Evolutionary conservation across 2,888 invertebrate genomes (phyloP).

Genomic region (Chirona hameri): DNA sequence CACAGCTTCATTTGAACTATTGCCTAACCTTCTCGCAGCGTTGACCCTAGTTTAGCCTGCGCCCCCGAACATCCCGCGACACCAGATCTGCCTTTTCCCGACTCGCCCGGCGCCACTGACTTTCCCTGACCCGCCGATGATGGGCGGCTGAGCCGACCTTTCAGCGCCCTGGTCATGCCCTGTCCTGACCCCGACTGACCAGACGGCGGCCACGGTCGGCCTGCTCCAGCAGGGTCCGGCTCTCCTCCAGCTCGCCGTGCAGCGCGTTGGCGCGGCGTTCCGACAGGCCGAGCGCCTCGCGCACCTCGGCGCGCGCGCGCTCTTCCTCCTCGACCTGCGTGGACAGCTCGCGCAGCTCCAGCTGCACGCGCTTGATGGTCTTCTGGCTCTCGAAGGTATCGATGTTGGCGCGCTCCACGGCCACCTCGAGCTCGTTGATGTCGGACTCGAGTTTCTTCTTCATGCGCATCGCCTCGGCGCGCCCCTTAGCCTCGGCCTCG

Average conservation of each 20-base stretch:
- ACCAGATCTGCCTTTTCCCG: neutral
- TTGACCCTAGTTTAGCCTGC: too few species aligned
- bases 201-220: constrained; percentile 97
- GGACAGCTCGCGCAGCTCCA: constrained; percentile 94
- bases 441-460: constrained; percentile 99
- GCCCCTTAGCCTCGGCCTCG: constrained; percentile 51
- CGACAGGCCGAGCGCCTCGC: constrained; percentile 94
- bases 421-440: constrained; percentile 74
- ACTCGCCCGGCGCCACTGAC: neutral
- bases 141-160: neutral
- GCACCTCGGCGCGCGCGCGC: constrained; percentile 93
- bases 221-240: constrained; percentile 93
- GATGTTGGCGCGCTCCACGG: constrained; percentile 57
- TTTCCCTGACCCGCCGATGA: neutral
- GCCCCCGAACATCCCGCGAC: too few species aligned
- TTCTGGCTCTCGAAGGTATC: constrained; percentile 53
- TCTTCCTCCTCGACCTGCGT: constrained; percentile 91
- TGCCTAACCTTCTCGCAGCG: too few species aligned
- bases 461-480: constrained; percentile 80
- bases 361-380: constrained; percentile 63
- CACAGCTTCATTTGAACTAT: too few species aligned
- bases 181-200: constrained; percentile 63
- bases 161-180: neutral
- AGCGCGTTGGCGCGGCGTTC: constrained; percentile 96
- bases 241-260: constrained; percentile 97